Conservation (phyloP, 2,113 vertebrate species). For the Rhynchomys soricoides region DNA sequence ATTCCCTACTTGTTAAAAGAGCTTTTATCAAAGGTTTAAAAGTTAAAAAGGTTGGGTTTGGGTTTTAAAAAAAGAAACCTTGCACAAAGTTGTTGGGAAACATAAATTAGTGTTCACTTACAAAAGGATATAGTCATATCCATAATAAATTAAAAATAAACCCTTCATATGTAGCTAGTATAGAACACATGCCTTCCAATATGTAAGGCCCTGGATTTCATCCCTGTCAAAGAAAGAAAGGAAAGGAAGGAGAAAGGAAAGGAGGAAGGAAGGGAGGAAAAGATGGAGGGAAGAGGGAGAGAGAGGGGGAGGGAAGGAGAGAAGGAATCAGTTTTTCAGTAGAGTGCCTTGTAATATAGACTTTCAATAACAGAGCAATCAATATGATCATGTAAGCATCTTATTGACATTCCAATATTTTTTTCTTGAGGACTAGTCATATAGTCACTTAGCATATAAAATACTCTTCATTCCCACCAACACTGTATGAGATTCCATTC, state of each 20-base stretch:
- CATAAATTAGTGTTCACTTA: neutral
- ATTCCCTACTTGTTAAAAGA: neutral
- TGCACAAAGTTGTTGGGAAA: too few relatives aligned
- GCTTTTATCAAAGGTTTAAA: neutral
- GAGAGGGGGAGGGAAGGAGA: neutral
- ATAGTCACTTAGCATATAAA: neutral
- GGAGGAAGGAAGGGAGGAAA: accelerated
- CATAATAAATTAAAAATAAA: neutral
- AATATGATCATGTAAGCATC: neutral
- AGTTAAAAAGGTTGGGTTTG: neutral
- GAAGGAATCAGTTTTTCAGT: too few relatives aligned
- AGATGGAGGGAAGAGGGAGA: accelerated
- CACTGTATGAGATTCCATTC: neutral
- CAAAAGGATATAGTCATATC: neutral
- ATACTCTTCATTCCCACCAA: neutral
- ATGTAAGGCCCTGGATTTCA: too few relatives aligned
- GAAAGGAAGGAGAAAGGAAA: too few relatives aligned
- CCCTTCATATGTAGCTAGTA: neutral
- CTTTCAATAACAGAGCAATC: neutral
- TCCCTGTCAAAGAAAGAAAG: neutral
- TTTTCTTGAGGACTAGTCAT: neutral
- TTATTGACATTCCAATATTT: neutral
- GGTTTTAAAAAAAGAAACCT: neutral
- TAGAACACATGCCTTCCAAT: neutral
- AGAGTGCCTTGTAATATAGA: too few relatives aligned